These are phyloP conservation scores for Pterophyllum scalare DNA, from an alignment of 2,113 vertebrate species.

Conservation along the genomic window DNA sequence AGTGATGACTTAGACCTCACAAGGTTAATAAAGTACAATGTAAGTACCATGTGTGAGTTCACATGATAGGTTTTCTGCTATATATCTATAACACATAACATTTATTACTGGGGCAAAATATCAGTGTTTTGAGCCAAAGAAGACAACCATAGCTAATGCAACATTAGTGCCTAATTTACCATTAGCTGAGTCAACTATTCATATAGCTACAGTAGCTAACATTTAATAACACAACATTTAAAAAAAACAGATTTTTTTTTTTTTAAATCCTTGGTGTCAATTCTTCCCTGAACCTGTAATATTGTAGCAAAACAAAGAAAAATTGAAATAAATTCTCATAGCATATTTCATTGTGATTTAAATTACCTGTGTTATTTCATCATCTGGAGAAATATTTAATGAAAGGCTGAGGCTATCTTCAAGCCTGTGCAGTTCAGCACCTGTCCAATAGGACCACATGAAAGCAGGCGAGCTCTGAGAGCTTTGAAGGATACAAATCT, in stretches of 20 bases:
- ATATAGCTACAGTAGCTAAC: background rate
- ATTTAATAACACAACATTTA: background rate
- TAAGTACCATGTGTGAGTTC: background rate
- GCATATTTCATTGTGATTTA: background rate
- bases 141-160: background rate
- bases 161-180: background rate
- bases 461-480: constrained; percentile 21
- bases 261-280: no score
- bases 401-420: background rate
- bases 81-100: background rate
- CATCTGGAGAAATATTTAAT: background rate
- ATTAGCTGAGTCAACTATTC: no score
- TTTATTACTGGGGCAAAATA: background rate
- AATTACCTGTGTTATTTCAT: background rate
- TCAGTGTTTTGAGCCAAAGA: background rate
- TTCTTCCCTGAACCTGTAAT: background rate
- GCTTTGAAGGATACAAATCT: constrained; percentile 38
- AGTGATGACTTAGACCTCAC: background rate
- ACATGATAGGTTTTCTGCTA: background rate
- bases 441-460: background rate
- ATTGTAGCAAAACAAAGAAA: background rate
- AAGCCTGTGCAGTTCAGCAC: background rate
- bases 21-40: background rate
- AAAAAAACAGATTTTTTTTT: no score
- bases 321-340: background rate